Base-by-base conservation (phyloP, 2,888 invertebrate genomes). In the Brachylomia viminalis region DNA sequence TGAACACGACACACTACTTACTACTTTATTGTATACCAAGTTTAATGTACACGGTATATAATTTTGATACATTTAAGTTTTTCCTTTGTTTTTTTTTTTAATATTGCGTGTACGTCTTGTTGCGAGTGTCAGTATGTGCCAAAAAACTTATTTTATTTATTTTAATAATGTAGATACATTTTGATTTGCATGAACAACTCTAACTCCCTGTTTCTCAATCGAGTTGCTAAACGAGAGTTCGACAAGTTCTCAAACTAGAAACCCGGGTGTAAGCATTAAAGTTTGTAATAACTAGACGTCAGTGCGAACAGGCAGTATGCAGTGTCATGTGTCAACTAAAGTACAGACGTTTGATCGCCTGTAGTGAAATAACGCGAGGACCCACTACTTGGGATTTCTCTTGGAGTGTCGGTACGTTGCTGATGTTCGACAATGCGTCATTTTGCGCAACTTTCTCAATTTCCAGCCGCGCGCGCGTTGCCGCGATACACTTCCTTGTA, bases 371-470 rank as follows among this genome's bases (percentile, higher is more conserved):
- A 30, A 42, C n/a, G 8, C 47, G 47, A 62, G 56, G 17, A 33
- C 30, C 13, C 20, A 15, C 27, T 54, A 11, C 5, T 17, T 30
- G 8, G 13, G n/a, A 61, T 15, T 15, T 15, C 7, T 27, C 27
- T 56, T 27, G 56, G 8, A 56, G 56, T 27, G 27, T 27, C 27
- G 27, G 56, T 56, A 17, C 15, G 56, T 30, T 27, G 17, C 17
- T 30, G 58, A 8, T 30, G 8, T 58, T 58, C 8, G 30, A 30
- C 17, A 58, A 58, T 58, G 17, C 30, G 6, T 69, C 56, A 54
- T 38, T 61, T 45, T 30, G 47, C 42, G 13, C 75, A 87, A 87
- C 72, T 86, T 86, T 87, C 69, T 80, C 83, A 87, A 88, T 89
- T 84, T 84, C 83, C 83, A 80, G 64, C 23, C 10, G 23, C 33